Conservation (phyloP, 2,797 vertebrate species). For the Sebastes matsubarae region DNA sequence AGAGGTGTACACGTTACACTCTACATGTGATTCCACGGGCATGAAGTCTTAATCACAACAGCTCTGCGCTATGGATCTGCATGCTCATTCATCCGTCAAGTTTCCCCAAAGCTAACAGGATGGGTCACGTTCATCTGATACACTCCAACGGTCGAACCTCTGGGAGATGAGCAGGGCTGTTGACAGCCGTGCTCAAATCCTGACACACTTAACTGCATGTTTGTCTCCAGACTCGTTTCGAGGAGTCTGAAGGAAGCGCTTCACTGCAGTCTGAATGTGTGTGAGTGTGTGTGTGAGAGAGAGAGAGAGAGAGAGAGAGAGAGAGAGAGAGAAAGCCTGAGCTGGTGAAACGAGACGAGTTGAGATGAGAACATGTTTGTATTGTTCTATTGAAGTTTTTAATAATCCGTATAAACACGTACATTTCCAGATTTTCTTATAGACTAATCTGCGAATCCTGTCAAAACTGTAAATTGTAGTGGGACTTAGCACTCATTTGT, state of each 20-base stretch:
- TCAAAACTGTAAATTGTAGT: neutral
- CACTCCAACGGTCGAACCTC: neutral
- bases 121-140: conserved; percentile 25
- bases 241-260: conserved; percentile 8
- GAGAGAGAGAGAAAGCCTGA: neutral
- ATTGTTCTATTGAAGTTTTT: neutral
- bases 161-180: conserved; percentile 35
- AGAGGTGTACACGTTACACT: neutral
- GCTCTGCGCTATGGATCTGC: neutral
- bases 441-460: neutral
- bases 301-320: neutral
- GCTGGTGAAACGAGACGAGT: neutral
- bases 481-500: neutral
- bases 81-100: conserved; percentile 46
- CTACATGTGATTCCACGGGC: conserved; percentile 6
- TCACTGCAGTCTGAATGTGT: neutral
- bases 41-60: conserved; percentile 38
- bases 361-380: neutral
- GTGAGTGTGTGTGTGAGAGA: neutral
- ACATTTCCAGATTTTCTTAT: neutral
- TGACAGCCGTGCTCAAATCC: conserved; percentile 49
- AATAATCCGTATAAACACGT: neutral
- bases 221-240: conserved; percentile 32
- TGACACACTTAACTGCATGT: conserved; percentile 40
- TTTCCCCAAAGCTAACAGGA: conserved; percentile 28